Evolutionary conservation across 1,140 invertebrate species (phyloP), one percentile per base, ranked within the genome.

Genomic region (Papilio aristodemus): DNA sequence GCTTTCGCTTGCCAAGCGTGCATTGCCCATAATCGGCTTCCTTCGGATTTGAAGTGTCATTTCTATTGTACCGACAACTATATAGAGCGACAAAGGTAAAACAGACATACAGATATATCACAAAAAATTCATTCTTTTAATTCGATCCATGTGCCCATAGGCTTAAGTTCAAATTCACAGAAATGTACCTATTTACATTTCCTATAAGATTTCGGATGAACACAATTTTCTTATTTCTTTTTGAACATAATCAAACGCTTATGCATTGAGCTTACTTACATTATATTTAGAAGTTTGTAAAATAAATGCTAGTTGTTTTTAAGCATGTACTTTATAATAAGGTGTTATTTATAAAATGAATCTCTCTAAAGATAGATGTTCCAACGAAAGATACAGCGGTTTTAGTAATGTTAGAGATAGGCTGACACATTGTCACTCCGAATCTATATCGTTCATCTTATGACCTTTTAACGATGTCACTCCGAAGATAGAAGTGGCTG

Each of bases 21-120:
- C 46, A 25, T 19, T 19, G 19, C 22, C 19, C 19, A 10, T 54
- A 54, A 54, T 54, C 46, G 46, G 46, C 46, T 54, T 54, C 46
- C 46, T 54, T 54, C 17, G 46, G 46, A 54, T 54, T 54, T 25
- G 46, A 22, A 43, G n/a, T 43, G 19, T 54, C 46, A 54, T 25
- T 54, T 54, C 9, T 54, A 54, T 54, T 22, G 46, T 10, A 54
- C 1, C 14, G 9, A 19, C 2, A 10, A 13, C 11, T 0, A 25
- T 17, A 25, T 46, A n/a, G n/a, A n/a, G 43, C 10, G 19, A 46
- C 17, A 0, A 46, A 43, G 4, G 14, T 17, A 39, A 43, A 17
- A 17, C 41, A 6, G 17, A 41, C 7, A 17, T 17, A 8, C 17
- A n/a, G n/a, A n/a, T n/a, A n/a, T n/a, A n/a, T n/a, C n/a, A n/a